phyloP scores from a whole-genome alignment of 2,113 vertebrate genomes.

The Motacilla tschutschensis region DNA sequence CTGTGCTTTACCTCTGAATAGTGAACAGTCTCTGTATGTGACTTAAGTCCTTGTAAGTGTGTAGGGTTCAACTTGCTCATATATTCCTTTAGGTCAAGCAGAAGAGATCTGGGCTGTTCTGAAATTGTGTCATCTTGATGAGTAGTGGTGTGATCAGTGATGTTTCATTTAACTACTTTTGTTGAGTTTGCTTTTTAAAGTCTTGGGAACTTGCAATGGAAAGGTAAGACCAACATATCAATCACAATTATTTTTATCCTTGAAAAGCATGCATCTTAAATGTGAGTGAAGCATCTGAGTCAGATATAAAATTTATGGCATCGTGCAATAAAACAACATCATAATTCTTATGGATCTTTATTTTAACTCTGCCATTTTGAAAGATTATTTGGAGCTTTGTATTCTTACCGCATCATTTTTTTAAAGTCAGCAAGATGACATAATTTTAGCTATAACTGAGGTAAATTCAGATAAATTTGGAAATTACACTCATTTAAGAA shows the following conservation, averaged over 20 bases:
- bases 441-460: neutral
- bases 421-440: neutral
- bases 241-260: neutral
- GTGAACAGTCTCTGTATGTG: neutral
- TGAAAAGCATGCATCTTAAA: neutral
- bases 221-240: neutral
- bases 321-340: neutral
- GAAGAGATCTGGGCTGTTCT: neutral
- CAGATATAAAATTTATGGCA: neutral
- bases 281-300: neutral
- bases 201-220: neutral
- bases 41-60: neutral
- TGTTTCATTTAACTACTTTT: neutral
- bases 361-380: neutral
- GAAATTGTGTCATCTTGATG: neutral
- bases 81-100: neutral
- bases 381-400: neutral
- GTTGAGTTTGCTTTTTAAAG: neutral
- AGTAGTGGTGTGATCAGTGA: neutral
- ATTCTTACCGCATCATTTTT: neutral
- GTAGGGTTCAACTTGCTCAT: neutral
- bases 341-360: neutral
- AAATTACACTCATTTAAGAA: neutral
- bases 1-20: neutral
- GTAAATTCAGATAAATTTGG: neutral